A percentile compares a stretch with the other conserved stretches of the same genome.
phyloP scores from a whole-genome alignment of 35 echinoderm and acorn worm species.

The Heliocidaris erythrogramma region DNA sequence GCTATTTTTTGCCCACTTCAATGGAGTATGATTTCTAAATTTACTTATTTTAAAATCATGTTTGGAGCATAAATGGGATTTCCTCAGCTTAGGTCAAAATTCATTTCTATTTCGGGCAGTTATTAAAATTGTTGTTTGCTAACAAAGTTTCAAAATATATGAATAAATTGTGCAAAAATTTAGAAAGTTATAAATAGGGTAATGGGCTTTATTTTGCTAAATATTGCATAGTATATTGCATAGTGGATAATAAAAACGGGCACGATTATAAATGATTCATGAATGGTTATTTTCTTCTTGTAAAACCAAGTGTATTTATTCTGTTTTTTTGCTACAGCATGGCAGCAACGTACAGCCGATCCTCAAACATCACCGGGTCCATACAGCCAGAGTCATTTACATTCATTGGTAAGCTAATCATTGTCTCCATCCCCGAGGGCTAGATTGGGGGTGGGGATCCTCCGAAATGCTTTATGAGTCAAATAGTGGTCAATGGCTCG shows the following conservation, averaged over 20 bases:
- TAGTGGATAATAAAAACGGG: not conserved
- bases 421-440: not conserved
- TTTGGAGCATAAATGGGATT: not conserved
- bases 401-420: constrained; percentile 86
- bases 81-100: not conserved
- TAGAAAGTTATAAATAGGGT: not conserved
- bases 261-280: not conserved
- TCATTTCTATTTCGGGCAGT: too few relatives aligned
- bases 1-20: not conserved
- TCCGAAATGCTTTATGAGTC: not conserved
- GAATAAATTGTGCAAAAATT: not conserved
- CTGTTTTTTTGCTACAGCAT: not conserved
- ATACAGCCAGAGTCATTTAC: constrained; percentile 90
- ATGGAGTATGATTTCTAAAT: not conserved
- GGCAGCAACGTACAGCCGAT: not conserved
- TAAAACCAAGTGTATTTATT: not conserved
- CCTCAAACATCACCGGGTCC: constrained; percentile 88
- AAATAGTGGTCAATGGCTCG: not conserved
- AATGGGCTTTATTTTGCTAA: not conserved
- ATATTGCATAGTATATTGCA: not conserved
- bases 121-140: too few relatives aligned
- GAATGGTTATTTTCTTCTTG: too few relatives aligned
- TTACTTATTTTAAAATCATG: not conserved
- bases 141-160: too few relatives aligned
- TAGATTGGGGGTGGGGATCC: not conserved